A percentile compares a stretch with the other conserved stretches of the same genome.
Conservation (phyloP, 2,113 vertebrate species). For the Scomber japonicus region DNA sequence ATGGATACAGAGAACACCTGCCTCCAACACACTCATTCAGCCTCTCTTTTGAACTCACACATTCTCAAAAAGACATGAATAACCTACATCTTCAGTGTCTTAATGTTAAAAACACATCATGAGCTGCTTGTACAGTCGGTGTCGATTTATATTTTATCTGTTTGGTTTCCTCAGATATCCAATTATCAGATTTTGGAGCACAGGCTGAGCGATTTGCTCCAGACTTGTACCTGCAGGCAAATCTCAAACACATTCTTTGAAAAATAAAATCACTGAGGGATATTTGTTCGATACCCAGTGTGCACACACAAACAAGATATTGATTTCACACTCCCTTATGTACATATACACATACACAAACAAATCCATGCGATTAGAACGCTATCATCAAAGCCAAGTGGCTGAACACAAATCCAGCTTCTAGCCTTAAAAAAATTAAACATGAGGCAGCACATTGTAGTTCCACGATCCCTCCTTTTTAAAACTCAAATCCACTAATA, state of each 20-base stretch:
- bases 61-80: not conserved
- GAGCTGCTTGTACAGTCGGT: not conserved
- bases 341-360: slow-evolving; percentile 1
- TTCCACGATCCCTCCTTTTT: not conserved
- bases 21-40: not conserved
- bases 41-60: not conserved
- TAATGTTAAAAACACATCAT: slow-evolving; percentile 1
- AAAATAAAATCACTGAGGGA: slow-evolving; percentile 30
- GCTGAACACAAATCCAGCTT: slow-evolving; percentile 14
- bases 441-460: not conserved
- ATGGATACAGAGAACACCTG: slow-evolving; percentile 26
- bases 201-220: slow-evolving; percentile 26
- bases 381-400: slow-evolving; percentile 20
- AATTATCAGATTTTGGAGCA: slow-evolving; percentile 38
- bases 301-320: slow-evolving; percentile 23
- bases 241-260: slow-evolving; percentile 20
- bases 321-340: slow-evolving; percentile 28
- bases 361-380: slow-evolving; percentile 16
- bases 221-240: slow-evolving; percentile 33
- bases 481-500: not conserved
- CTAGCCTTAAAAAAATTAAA: not conserved
- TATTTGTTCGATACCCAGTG: slow-evolving; percentile 11
- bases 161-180: slow-evolving; percentile 33
- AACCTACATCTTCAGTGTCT: not conserved
- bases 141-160: slow-evolving; percentile 6